phyloP scores from a whole-genome alignment of 2,113 vertebrate species.

The Pantherophis guttatus region DNA sequence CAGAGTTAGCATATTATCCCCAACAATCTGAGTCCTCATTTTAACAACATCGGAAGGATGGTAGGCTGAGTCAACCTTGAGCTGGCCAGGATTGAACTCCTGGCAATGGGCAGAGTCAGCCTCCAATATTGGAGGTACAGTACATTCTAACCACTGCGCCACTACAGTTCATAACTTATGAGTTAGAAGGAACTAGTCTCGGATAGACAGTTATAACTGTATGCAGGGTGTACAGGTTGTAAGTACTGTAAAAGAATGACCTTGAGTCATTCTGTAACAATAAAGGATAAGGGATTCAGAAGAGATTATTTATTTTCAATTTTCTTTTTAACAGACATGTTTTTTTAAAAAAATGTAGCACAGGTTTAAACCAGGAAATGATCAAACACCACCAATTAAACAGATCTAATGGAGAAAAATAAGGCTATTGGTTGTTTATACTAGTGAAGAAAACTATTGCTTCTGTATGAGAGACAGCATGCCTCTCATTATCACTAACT shows the following conservation, averaged over 20 bases:
- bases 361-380: background rate
- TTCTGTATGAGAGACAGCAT: background rate
- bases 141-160: background rate
- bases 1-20: background rate
- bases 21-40: background rate
- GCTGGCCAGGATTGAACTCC: background rate
- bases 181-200: background rate
- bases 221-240: background rate
- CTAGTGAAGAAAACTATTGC: background rate
- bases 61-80: background rate
- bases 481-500: background rate
- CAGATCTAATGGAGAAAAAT: background rate
- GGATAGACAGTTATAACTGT: background rate
- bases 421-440: background rate
- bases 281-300: background rate
- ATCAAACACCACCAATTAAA: background rate
- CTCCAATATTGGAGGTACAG: background rate
- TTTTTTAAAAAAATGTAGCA: background rate
- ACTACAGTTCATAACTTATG: background rate
- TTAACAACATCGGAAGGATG: background rate
- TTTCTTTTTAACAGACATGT: background rate
- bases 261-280: background rate
- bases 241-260: background rate
- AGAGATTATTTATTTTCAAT: background rate
- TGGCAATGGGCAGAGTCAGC: background rate